Base-by-base conservation (phyloP, 92 coral and sea anemone genomes). In the Porites cylindrica region DNA sequence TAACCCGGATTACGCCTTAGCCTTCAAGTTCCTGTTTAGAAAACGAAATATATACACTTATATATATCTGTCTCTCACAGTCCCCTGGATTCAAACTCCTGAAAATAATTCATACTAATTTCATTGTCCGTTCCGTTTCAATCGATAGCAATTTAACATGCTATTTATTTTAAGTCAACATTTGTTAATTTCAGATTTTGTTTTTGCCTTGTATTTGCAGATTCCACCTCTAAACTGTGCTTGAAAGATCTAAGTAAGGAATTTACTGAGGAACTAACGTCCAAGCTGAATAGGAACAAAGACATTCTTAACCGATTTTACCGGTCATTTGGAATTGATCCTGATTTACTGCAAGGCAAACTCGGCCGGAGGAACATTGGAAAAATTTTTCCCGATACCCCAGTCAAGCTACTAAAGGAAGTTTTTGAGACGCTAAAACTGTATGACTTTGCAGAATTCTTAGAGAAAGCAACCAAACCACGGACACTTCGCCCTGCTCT, bases 401-500 rank as follows among this genome's bases (percentile, higher is more conserved):
- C 66, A 52, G 67, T 76, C 20, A n/a, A 24, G 20, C 7, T 73
- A 26, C 11, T 73, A 16, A 73, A 47, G 51, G 78, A 51, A 1
- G 26, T 47, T 19, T 73, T 73, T 12, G 78, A 73, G 61, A 62
- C 13, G 10, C 20, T 73, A 12, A 1, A 43, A 12, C 10, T 73
- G 32, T 29, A 0, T 2, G 32, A 29, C 32, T 29, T 29, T 0
- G 32, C 32, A 29, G 32, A 29, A 29, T 24, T 72, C 11, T 32
- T 72, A n/a, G 76, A 26, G n/a, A 72, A 43, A 2, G 32, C 32
- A 29, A 18, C 38, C 14, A 72, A 72, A 50, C 76, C 58, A 20
- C 71, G 71, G 23, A 26, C 73, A 24, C 73, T 69, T 21, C 50
- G 73, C 10, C 73, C 73, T 29, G 73, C 73, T 26, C 73, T 69